Evolutionary conservation across 2,113 vertebrate genomes (phyloP).

Genomic region (Collichthys lucidus): DNA sequence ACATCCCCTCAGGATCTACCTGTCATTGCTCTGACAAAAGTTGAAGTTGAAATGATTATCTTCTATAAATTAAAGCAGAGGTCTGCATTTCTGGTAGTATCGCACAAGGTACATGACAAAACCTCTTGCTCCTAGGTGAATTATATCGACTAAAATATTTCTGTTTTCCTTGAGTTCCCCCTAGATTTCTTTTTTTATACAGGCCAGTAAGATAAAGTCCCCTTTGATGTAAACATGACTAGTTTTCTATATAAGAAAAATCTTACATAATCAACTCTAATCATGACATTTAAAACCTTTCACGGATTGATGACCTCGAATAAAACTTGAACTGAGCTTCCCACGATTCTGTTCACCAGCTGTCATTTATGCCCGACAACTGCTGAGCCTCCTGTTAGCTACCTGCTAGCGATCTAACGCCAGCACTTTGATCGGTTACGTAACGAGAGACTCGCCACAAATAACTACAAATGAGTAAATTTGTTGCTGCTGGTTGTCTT

Average conservation of each 20-base stretch:
- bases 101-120: neutral
- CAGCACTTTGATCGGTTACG: neutral
- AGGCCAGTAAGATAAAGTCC: neutral
- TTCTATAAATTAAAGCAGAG: neutral
- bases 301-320: no score
- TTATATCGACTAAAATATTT: neutral
- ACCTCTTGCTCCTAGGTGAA: neutral
- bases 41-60: no score
- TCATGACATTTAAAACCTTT: neutral
- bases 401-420: no score
- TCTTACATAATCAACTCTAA: neutral
- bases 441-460: no score
- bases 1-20: neutral
- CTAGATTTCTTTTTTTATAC: neutral
- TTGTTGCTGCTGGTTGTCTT: neutral
- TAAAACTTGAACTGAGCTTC: neutral
- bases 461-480: neutral
- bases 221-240: neutral
- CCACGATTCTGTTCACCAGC: neutral
- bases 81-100: neutral
- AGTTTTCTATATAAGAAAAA: neutral
- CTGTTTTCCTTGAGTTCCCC: neutral
- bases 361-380: neutral
- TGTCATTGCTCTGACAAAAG: neutral
- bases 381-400: neutral